Evolutionary conservation across 1,140 invertebrate species (phyloP).

Genomic region (Octopus bimaculoides): DNA sequence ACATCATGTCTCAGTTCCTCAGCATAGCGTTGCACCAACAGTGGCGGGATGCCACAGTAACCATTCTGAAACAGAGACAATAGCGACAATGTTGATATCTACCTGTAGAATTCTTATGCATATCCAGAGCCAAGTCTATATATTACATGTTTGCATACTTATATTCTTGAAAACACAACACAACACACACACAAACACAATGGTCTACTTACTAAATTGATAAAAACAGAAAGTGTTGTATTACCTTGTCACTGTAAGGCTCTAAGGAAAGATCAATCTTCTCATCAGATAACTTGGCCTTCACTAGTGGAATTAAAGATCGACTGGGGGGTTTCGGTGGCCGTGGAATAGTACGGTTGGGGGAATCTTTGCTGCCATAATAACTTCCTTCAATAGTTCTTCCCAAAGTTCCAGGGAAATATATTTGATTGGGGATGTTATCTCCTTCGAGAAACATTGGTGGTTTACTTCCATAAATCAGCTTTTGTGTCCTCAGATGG

Average conservation of each 20-base stretch:
- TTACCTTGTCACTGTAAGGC: constrained; percentile 54
- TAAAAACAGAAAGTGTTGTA: constrained; percentile 8
- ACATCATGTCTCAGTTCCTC: constrained; percentile 56
- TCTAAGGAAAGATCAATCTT: constrained; percentile 54
- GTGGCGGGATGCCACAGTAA: constrained; percentile 56
- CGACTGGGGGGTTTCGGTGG: constrained; percentile 30
- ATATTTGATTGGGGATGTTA: neutral
- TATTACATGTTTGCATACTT: too few species aligned
- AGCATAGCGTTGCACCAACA: constrained; percentile 57
- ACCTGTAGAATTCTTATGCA: too few species aligned
- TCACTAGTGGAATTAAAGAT: constrained; percentile 45
- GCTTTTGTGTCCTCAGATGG: neutral
- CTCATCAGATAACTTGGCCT: constrained; percentile 53
- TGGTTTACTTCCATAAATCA: neutral
- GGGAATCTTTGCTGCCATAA: constrained; percentile 9
- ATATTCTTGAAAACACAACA: too few species aligned
- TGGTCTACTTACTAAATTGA: too few species aligned
- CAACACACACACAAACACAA: too few species aligned
- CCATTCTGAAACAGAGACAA: constrained; percentile 47
- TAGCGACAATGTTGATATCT: neutral
- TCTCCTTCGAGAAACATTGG: neutral
- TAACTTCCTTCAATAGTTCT: neutral
- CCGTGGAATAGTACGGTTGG: neutral
- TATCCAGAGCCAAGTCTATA: too few species aligned
- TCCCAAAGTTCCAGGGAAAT: constrained; percentile 4